These are phyloP conservation scores for Conus ventricosus DNA, from an alignment of 1,140 invertebrate genomes.

Conservation along the genomic window DNA sequence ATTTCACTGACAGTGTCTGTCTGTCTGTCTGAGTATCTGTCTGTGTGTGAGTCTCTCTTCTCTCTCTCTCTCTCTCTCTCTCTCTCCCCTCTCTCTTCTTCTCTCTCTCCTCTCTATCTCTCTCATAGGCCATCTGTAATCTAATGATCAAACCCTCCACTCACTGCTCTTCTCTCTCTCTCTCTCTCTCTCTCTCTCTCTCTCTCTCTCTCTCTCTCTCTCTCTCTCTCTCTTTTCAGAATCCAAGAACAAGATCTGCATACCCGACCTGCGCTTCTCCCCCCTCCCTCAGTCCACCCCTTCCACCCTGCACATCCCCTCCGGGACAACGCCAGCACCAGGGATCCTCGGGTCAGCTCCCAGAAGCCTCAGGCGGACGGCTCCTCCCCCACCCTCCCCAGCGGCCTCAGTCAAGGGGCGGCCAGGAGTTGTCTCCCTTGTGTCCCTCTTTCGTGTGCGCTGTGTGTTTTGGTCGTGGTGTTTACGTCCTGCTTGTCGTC, in stretches of 20 bases:
- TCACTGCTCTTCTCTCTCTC: no score
- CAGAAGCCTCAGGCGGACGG: conserved; percentile 10
- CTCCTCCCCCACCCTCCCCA: conserved; percentile 2
- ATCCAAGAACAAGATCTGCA: conserved; percentile 33
- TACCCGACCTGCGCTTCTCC: background rate
- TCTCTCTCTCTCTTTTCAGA: no score
- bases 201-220: background rate
- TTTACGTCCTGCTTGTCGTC: background rate
- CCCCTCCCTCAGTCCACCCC: background rate
- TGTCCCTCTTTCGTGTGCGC: background rate
- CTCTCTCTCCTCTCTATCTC: background rate
- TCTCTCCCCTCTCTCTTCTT: no score
- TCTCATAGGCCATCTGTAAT: no score
- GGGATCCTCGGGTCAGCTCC: background rate
- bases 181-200: background rate
- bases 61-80: background rate
- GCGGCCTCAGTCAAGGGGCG: conserved; percentile 7
- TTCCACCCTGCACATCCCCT: background rate
- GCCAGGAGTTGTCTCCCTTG: background rate
- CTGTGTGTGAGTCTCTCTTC: background rate
- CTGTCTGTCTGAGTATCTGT: background rate
- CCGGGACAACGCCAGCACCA: background rate
- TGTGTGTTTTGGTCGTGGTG: background rate
- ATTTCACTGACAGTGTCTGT: background rate
- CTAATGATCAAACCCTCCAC: no score